Base-by-base conservation (phyloP, 2,888 invertebrate species). In the Malthinus flaveolus region DNA sequence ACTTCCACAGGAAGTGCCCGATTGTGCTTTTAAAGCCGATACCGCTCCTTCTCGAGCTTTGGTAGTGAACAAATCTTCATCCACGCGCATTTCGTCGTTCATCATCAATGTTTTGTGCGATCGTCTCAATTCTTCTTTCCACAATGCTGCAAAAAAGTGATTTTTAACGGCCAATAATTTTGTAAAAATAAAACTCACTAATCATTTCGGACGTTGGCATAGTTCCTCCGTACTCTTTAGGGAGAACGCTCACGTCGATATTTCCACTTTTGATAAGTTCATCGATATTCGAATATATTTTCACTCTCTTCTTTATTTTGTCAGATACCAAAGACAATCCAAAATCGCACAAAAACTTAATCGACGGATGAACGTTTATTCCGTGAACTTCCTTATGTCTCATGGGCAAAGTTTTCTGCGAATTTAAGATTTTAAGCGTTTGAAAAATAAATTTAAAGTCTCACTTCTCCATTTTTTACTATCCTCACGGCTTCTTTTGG, bases 161-260 rank as follows among this genome's bases (percentile, higher is more conserved):
- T n/a, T n/a, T n/a, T n/a, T n/a, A n/a, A n/a, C n/a, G n/a, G n/a
- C n/a, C n/a, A 23, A 23, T 23, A 23, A 23, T 5, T 23, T n/a
- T n/a, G n/a, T 2, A 23, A 23, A 23, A 23, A 23, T 23, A 46
- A 49, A 42, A 65, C 74, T 82, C 73, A 91, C 91, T 86, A 64
- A 92, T 91, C 91, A 93, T 91, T 73, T 91, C 87, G 46, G 84
- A 83, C 87, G 92, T 87, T 0, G 91, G 91, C 79, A 91, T 87
- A n/a, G 80, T 83, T 7, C 93, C 93, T 3, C 93, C 93, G 69
- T 92, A 93, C 72, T 93, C 93, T 67, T 87, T 86, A 0, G 93
- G 93, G 51, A 93, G 75, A 1, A 84, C 80, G 35, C 80, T 78
- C 35, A 49, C 63, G 59, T 80, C 79, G 39, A 81, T 66, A 49